phyloP scores from a whole-genome alignment of 2,888 invertebrate species.

The Atrina japonica region DNA sequence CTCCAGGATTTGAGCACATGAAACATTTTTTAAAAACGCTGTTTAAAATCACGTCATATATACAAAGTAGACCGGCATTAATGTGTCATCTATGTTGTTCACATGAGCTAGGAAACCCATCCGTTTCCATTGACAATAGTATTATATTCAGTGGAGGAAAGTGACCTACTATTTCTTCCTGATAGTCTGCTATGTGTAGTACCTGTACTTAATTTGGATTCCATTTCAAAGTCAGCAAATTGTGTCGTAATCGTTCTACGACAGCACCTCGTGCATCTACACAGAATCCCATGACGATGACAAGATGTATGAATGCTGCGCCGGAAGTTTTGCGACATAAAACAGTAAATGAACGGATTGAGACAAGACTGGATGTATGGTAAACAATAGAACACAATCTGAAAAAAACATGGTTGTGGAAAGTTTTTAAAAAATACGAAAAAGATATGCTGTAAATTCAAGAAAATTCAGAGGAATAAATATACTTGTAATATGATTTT shows the following conservation, averaged over 20 bases:
- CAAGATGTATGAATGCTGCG: conserved; percentile 50
- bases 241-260: neutral
- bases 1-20: too few relatives aligned
- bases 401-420: conserved; percentile 37
- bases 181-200: conserved; percentile 36
- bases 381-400: conserved; percentile 67
- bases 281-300: conserved; percentile 15
- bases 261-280: conserved; percentile 19
- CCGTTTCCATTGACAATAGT: too few relatives aligned
- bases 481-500: too few relatives aligned
- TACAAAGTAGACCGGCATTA: too few relatives aligned
- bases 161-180: conserved; percentile 25
- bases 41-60: too few relatives aligned
- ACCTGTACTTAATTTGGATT: conserved; percentile 53
- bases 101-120: too few relatives aligned
- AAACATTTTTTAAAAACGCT: too few relatives aligned
- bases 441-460: neutral
- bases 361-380: conserved; percentile 72
- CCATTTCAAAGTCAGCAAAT: conserved; percentile 47
- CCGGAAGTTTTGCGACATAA: conserved; percentile 70
- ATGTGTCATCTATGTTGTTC: too few relatives aligned
- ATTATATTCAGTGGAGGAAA: conserved; percentile 3
- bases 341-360: conserved; percentile 71
- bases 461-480: neutral
- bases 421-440: neutral